Percentiles rank a stretch among this genome's conserved stretches.
These are phyloP conservation scores for Hoplias malabaricus DNA, from an alignment of 2,113 vertebrate genomes.

Conservation along the genomic window DNA sequence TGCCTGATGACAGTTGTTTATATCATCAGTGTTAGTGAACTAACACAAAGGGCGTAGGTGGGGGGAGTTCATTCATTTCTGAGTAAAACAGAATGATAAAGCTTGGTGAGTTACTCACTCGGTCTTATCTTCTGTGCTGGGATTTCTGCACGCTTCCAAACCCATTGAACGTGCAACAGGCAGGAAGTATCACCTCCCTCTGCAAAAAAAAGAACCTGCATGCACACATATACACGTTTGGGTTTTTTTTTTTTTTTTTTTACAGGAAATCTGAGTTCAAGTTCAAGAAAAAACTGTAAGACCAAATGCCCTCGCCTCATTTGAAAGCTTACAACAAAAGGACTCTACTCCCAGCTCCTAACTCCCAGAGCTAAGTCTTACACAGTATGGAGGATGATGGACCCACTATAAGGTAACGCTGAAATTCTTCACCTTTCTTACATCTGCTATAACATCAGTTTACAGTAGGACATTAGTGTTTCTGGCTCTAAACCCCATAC, in stretches of 20 bases:
- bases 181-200: conserved; percentile 44
- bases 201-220: conserved; percentile 6
- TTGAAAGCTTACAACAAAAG: background rate
- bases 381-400: background rate
- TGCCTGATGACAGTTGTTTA: background rate
- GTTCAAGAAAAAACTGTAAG: conserved; percentile 29
- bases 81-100: background rate
- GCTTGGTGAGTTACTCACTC: conserved; percentile 28
- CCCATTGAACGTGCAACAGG: background rate
- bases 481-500: background rate
- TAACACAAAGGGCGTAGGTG: conserved; percentile 23
- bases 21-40: background rate
- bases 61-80: conserved; percentile 18
- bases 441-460: background rate
- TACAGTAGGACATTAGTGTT: background rate
- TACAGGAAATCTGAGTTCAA: conserved; percentile 64
- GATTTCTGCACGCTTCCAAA: conserved; percentile 42
- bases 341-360: background rate
- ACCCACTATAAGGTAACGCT: conserved; percentile 24
- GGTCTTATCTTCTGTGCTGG: conserved; percentile 18
- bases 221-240: conserved; percentile 11
- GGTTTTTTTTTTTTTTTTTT: too few species aligned
- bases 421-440: background rate
- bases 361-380: background rate
- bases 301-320: conserved; percentile 11